phyloP scores from a whole-genome alignment of 1,140 invertebrate genomes.

The Daktulosphaira vitifoliae region DNA sequence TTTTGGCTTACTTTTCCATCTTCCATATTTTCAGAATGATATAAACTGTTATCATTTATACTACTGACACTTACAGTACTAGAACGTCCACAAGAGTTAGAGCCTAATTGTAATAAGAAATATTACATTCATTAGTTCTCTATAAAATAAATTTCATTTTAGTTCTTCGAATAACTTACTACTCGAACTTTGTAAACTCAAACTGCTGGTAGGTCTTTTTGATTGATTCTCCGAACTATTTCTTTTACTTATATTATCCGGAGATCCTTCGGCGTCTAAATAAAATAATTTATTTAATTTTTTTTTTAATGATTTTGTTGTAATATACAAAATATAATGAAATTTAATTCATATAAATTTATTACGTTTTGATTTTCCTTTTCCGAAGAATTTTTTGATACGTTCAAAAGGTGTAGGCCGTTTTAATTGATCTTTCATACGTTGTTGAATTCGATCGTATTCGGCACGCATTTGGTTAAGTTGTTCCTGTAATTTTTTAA shows the following conservation, averaged over 20 bases:
- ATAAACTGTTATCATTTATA: slow-evolving; percentile 70
- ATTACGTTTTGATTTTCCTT: slow-evolving; percentile 49
- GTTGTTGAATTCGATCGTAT: slow-evolving; percentile 69
- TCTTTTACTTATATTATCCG: slow-evolving; percentile 32
- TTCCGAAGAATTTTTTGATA: slow-evolving; percentile 65
- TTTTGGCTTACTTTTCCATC: slow-evolving; percentile 14
- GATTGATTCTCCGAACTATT: slow-evolving; percentile 37
- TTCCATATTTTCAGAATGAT: slow-evolving; percentile 41
- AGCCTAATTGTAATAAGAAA: too few species aligned
- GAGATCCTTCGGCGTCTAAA: slow-evolving; percentile 3
- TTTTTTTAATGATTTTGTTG: too few species aligned
- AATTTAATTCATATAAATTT: neutral
- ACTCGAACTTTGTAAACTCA: slow-evolving; percentile 62
- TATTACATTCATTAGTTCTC: too few species aligned
- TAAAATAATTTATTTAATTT: neutral
- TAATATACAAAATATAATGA: too few species aligned
- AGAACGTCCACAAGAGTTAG: slow-evolving; percentile 65
- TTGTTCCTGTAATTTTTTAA: slow-evolving; percentile 48
- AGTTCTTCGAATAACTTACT: slow-evolving; percentile 46
- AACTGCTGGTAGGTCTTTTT: slow-evolving; percentile 57
- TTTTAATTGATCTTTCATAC: slow-evolving; percentile 60
- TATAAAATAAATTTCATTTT: too few species aligned
- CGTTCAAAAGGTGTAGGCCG: slow-evolving; percentile 67
- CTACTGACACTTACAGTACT: slow-evolving; percentile 67
- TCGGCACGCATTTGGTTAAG: slow-evolving; percentile 66